Evolutionary conservation across 2,113 vertebrate species (phyloP), one percentile per base, ranked within the genome.

Genomic region (Catharus fuscescens): DNA sequence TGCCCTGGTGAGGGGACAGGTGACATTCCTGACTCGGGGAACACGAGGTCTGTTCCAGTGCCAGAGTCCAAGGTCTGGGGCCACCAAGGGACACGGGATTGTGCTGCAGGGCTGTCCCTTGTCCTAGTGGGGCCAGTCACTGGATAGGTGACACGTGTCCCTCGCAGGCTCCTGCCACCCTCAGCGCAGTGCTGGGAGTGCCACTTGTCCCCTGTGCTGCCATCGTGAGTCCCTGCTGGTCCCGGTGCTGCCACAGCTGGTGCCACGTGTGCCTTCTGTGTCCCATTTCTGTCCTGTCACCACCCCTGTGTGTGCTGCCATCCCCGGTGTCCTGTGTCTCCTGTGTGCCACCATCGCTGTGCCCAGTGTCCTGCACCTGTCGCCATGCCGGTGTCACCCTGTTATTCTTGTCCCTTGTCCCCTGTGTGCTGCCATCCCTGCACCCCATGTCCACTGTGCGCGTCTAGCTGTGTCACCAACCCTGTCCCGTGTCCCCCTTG

Each of bases 321-420:
- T 36, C 19, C 23, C 44, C 1, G 4, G 11, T 44, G 53, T 28
- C 23, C 34, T 1, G 42, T 40, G 8, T 19, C 60, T 14, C 5
- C 6, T 1, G 0, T 44, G 42, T 53, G 52, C 10, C 9, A 4
- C 50, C 50, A 48, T 54, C 57, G 29, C 18, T 1, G 6, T 53
- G 34, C 2, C 28, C 24, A 0, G 3, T 44, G 34, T 31, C 50
- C 34, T 16, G 8, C 6, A 0, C 38, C 14, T 8, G 3, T 16
- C 3, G 1, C 69, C n/a, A 17, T 48, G 42, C 42, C 28, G 5
- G 12, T 40, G 81, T 47, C 44, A 21, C 31, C 19, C 3, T 14
- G 15, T 25, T 20, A 36, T 36, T 16, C 26, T 20, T 36, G 40
- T 25, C 17, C 24, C 10, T 4, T 45, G 32, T 45, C 38, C 15